Evolutionary conservation across 2,797 vertebrate genomes (phyloP), one percentile per base, ranked within the genome.

Genomic region (Pseudotriccus pelzelni): DNA sequence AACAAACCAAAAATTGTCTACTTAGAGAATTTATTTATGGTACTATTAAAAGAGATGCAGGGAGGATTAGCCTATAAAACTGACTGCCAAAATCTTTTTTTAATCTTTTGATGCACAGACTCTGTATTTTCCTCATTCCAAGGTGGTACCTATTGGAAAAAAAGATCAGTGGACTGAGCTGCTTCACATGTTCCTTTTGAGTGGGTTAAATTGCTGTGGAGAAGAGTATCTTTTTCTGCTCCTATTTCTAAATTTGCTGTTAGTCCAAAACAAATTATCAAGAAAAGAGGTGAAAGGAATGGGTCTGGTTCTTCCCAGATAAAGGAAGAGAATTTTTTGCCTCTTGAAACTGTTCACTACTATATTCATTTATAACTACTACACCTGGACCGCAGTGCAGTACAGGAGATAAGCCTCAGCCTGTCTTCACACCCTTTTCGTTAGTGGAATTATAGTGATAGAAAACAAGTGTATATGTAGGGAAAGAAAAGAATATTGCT

Each of bases 61-160:
- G 82, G 87, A 96, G 81, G 58, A 64, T 23, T 96, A 94, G 32
- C 47, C 50, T 62, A 44, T 68, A 69, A 68, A 92, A 76, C 14
- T 67, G 39, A 27, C 9, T 30, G 23, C 6, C 23, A 58, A 87
- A 3, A 11, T 64, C 19, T 37, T 6, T 23, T 81, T 73, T 52
- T 18, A 25, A 41, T 20, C 12, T 49, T 84, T 44, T 24, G 9
- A 50, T 84, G 20, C 5, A 53, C 44, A 37, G 1, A 69, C 67
- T 90, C 60, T 85, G 3, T 43, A 34, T 77, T 93, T 89, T 69
- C 41, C 91, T 75, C 9, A 46, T 88, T 79, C 59, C 46, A 41
- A 28, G 9, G 2, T 74, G 10, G 36, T 50, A 59, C 8, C 4
- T 39, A 7, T 6, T 43, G n/a, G 15, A n/a, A 93, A 69, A 84